Base-by-base conservation (phyloP, 2,888 invertebrate genomes). In the Tetropium fuscum region DNA sequence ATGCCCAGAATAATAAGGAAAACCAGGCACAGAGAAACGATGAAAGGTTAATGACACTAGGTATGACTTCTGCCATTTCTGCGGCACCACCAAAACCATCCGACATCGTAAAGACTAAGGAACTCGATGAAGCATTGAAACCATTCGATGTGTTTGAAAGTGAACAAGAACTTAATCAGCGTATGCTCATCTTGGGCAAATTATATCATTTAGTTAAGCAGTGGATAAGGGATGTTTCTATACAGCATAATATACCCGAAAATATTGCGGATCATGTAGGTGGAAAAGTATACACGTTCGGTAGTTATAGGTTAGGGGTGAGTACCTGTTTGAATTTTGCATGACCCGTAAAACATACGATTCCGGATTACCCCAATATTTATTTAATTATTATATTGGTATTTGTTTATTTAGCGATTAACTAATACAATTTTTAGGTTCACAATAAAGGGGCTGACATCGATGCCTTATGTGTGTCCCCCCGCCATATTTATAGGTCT, bases 231-330 rank as follows among this genome's bases (percentile, higher is more conserved):
- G 93, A 95, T 71, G 90, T 96, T 41, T 95, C 97, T 38, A 82
- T 93, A 53, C 86, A 90, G 67, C 91, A 94, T 82, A 97, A 97
- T 81, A 94, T 98, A 90, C 97, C 98, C 3, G 90, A 91, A 55
- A 92, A 89, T 70, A 90, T 95, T 1, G 94, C 95, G 1, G 95
- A 95, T 53, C 90, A 90, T 68, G 93, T 98, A 57, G 98, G 98
- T 15, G 99, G 99, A 2, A 98, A 98, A 84, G 96, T 99, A 61
- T 99, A 96, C 79, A 99, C 98, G n/a, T 99, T 99, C 82, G 99
- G 99, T 40, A 98, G 98, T 54, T 99, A 98, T 80, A 86, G 95
- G 68, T 87, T 94, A 70, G 94, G 99, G 72, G 98, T 87, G 71
- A 83, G 85, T 83, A 25, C 3, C n/a, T n/a, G n/a, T n/a, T n/a